Conservation (phyloP, 1,140 invertebrate species). For the Medauroidea extradentata region DNA sequence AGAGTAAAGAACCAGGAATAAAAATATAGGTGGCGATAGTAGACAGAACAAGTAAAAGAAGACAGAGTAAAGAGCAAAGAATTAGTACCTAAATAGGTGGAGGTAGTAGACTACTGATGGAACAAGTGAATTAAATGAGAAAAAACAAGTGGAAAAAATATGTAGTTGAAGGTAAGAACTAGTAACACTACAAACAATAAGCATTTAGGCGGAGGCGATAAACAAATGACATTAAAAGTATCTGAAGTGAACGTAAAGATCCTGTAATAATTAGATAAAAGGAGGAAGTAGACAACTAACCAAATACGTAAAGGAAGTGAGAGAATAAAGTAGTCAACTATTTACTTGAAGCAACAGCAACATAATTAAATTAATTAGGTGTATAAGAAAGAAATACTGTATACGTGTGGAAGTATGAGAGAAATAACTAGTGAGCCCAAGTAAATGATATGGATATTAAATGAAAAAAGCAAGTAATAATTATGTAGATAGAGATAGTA, state of each 20-base stretch:
- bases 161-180: background rate
- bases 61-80: background rate
- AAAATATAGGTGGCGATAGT: background rate
- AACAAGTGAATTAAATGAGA: background rate
- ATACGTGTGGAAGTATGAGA: background rate
- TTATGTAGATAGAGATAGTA: too few relatives aligned
- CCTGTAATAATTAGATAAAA: too few relatives aligned
- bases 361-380: background rate
- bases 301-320: too few relatives aligned
- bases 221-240: too few relatives aligned
- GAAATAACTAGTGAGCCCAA: too few relatives aligned
- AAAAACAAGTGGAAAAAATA: background rate
- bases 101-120: background rate
- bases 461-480: background rate
- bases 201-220: too few relatives aligned
- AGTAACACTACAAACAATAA: too few relatives aligned
- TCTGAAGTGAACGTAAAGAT: too few relatives aligned
- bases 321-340: too few relatives aligned
- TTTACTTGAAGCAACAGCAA: too few relatives aligned
- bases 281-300: too few relatives aligned
- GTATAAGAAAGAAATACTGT: background rate
- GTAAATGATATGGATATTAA: too few relatives aligned
- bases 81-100: background rate
- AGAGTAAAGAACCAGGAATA: background rate
- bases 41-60: background rate